Conservation (phyloP, 1,140 invertebrate genomes). For the Drosophila chauvacae region DNA sequence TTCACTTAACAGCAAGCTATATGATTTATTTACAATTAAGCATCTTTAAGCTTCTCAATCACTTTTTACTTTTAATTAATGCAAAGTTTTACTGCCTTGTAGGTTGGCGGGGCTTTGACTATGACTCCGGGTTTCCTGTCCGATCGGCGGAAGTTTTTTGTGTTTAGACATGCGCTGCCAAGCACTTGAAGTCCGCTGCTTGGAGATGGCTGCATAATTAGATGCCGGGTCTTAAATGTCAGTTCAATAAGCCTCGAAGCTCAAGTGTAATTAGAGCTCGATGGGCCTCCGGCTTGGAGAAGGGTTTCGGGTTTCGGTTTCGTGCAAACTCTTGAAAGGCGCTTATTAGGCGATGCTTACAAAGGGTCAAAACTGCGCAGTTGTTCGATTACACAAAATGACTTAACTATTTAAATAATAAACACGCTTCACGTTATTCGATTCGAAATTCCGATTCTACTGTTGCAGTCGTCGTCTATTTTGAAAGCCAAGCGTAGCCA, state of each 20-base stretch:
- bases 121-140: conserved; percentile 66
- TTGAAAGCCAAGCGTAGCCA: conserved; percentile 29
- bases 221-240: conserved; percentile 65
- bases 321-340: conserved; percentile 35
- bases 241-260: conserved; percentile 36
- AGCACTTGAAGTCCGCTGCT: conserved; percentile 57
- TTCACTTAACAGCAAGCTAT: conserved; percentile 24
- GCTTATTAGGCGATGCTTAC: conserved; percentile 41
- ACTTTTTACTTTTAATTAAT: conserved; percentile 72
- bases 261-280: conserved; percentile 34
- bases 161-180: conserved; percentile 58
- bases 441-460: conserved; percentile 16
- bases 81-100: conserved; percentile 48
- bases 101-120: conserved; percentile 12
- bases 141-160: conserved; percentile 68
- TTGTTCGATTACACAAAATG: conserved; percentile 61
- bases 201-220: conserved; percentile 67
- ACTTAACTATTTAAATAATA: conserved; percentile 72
- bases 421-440: conserved; percentile 56
- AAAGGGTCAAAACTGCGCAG: conserved; percentile 67
- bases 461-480: conserved; percentile 31
- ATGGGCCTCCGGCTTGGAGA: conserved; percentile 9
- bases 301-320: conserved; percentile 16
- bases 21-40: conserved; percentile 73
- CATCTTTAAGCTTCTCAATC: conserved; percentile 63